A percentile compares a stretch with the other conserved stretches of the same genome.
Evolutionary conservation across 2,113 vertebrate genomes (phyloP).

Genomic region (Dryoscopus gambensis): DNA sequence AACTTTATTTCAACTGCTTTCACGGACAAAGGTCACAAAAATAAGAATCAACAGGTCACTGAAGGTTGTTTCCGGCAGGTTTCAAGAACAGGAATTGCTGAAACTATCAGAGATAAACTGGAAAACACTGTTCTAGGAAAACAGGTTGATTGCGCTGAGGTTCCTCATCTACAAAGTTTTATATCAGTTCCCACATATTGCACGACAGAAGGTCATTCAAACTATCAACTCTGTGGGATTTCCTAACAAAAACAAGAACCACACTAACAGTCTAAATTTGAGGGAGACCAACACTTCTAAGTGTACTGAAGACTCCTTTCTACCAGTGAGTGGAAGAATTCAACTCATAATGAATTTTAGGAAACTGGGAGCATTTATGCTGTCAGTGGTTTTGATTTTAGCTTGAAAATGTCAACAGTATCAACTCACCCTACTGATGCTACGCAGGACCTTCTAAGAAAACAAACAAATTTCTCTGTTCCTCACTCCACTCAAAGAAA

Average conservation of each 20-base stretch:
- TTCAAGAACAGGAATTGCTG: neutral
- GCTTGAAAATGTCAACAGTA: neutral
- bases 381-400: neutral
- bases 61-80: neutral
- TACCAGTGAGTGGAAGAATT: neutral
- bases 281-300: neutral
- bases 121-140: neutral
- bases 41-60: neutral
- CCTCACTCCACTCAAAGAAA: neutral
- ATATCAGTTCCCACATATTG: neutral
- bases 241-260: neutral
- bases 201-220: neutral
- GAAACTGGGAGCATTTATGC: neutral
- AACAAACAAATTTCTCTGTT: neutral
- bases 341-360: neutral
- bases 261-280: neutral
- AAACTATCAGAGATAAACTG: neutral
- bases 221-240: neutral
- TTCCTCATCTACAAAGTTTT: neutral
- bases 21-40: neutral
- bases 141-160: neutral
- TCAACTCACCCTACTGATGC: neutral
- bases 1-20: neutral
- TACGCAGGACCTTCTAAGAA: neutral
- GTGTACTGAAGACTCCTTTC: neutral